Base-by-base conservation (phyloP, 1,140 invertebrate species). In the Schmidtea mediterranea region DNA sequence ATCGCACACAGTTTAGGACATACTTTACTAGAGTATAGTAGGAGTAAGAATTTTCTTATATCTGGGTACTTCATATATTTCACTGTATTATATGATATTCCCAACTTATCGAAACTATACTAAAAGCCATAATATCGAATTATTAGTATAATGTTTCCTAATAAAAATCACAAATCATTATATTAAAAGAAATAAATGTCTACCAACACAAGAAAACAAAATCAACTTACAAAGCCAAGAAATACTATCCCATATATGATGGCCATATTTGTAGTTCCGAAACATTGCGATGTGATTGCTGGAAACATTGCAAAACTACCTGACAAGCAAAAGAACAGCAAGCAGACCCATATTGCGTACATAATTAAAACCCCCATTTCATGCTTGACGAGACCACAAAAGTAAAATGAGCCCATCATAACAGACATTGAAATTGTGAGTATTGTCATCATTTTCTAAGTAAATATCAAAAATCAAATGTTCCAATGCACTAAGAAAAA, bases 231-330 rank as follows among this genome's bases (percentile, higher is more conserved):
- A 41, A 19, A 19, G 12, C 18, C 40, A 19, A 48, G 45, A 32
- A 51, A 54, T 37, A 54, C 18, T n/a, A 54, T 22, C 1, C 53
- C 53, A 48, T 53, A 54, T 26, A 52, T 54, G 9, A 43, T 45
- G 8, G 52, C 26, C 38, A 53, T 36, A 26, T 54, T 41, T 16
- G 26, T 49, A 24, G 38, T 40, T 12, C 50, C 50, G 24, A 37
- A 51, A 1, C 13, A 16, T 26, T 40, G 2, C 3, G 48, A 16
- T n/a, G 15, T 37, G 6, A 21, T 43, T 2, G 48, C 22, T 9
- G 50, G 50, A 19, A 51, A 51, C 48, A 51, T 16, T 3, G 50
- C 49, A 36, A 51, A 51, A 36, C n/a, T 51, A 2, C 50, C 50
- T 10, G 50, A 32, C 16, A 51, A 51, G 8, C 16, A 19, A 15